Evolutionary conservation across 2,797 vertebrate species (phyloP), one percentile per base, ranked within the genome.

Genomic region (Acipenser transmontanus): DNA sequence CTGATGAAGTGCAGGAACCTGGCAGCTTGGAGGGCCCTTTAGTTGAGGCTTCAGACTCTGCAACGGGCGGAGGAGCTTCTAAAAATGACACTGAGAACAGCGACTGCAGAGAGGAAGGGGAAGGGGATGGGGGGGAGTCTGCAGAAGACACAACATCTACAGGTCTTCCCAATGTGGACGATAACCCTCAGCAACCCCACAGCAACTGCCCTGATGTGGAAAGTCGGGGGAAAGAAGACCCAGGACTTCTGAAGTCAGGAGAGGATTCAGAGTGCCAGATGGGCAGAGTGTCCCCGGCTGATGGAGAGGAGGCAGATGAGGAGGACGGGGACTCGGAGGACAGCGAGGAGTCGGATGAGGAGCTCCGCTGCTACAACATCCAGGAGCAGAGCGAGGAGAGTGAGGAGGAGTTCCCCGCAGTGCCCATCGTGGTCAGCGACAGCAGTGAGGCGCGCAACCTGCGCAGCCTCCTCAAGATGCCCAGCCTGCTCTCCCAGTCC

Each of bases 331-430:
- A 95, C 74, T 92, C 90, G 0, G 95, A 97, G 0, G 95, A 98
- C 81, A 98, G 96, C 0, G 94, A 98, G 0, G 96, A 95, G 73
- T 96, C 94, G 0, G 97, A 98, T 0, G 96, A 99, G 76, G 96
- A 97, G 67, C 85, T 96, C 62, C 83, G 91, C 47, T 87, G 79
- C 71, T 94, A 95, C 78, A 90, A 88, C 54, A 78, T 93, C 69
- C 95, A 91, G 82, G 94, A 95, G 65, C 91, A 90, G 64, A 94
- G 93, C 0, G 93, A 91, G n/a, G 96, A 94, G 7, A 97, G 96
- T 1, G 96, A 98, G 64, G 93, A 95, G 10, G 95, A 96, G 75
- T 79, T 71, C 1, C 72, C 81, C 0, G 73, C 83, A 0, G 89
- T 96, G 71, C 97, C 97, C 64, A 87, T 98, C 1, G 91, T 99